phyloP scores from a whole-genome alignment of 2,113 vertebrate genomes.

The Odontophorus gujanensis region DNA sequence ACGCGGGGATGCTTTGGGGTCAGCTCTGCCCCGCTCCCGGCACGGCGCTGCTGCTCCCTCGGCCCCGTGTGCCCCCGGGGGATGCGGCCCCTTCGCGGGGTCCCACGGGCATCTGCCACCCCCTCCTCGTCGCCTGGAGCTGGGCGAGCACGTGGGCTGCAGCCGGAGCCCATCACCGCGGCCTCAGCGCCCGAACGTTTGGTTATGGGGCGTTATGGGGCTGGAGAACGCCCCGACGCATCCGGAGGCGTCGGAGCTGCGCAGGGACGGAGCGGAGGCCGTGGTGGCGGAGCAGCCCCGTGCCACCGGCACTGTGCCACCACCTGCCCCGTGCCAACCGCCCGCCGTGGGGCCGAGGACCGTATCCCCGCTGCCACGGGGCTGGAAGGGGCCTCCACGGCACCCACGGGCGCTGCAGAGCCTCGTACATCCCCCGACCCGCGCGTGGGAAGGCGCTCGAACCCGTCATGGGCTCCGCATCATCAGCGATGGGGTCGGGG shows the following conservation, averaged over 20 bases:
- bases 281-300: neutral
- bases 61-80: neutral
- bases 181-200: accelerated
- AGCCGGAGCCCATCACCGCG: accelerated
- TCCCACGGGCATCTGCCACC: accelerated
- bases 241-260: accelerated
- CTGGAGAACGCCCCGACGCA: accelerated
- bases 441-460: neutral
- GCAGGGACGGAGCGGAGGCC: neutral
- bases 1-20: neutral
- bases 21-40: neutral
- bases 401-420: accelerated
- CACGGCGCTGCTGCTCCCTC: neutral
- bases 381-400: accelerated
- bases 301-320: neutral
- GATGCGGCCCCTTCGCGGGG: neutral
- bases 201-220: neutral
- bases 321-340: accelerated
- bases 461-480: neutral
- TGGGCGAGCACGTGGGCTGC: neutral
- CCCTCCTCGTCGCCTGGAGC: accelerated
- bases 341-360: accelerated
- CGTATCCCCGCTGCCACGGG: accelerated
- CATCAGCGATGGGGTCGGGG: neutral
- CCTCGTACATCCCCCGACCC: neutral